Evolutionary conservation across 1,140 invertebrate genomes (phyloP).

Genomic region (Hetaerina americana): DNA sequence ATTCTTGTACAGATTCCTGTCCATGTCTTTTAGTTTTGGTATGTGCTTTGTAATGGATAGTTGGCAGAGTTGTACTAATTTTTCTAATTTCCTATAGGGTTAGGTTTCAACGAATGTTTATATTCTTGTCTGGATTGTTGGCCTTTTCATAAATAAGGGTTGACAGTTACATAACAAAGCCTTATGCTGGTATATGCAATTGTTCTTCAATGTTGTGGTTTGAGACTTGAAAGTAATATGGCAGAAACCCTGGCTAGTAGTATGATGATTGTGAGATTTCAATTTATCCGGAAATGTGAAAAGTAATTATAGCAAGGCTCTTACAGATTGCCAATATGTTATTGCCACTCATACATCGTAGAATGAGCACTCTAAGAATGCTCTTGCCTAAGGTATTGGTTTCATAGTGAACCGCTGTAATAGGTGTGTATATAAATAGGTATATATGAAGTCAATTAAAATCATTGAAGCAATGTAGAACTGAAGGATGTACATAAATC

Average conservation of each 20-base stretch:
- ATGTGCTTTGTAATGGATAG: background rate
- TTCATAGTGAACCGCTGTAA: background rate
- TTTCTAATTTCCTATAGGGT: background rate
- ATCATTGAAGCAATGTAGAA: background rate
- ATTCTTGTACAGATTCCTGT: background rate
- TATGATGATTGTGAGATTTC: background rate
- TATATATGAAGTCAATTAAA: slow-evolving; percentile 1
- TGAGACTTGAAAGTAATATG: background rate
- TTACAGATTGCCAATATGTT: background rate
- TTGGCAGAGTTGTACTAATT: background rate
- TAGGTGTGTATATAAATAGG: background rate
- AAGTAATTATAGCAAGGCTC: background rate
- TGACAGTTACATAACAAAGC: too few species aligned
- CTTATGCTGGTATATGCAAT: background rate
- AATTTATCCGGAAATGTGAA: background rate
- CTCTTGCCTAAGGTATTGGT: background rate
- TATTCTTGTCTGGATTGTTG: background rate
- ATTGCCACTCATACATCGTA: background rate
- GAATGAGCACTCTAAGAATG: background rate
- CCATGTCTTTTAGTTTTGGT: background rate
- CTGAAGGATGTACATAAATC: background rate
- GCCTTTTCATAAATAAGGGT: background rate
- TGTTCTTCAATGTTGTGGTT: background rate
- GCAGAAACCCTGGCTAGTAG: background rate
- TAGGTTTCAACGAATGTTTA: background rate